Conservation (phyloP, 2,797 vertebrate genomes). For the Poeciliopsis presidionis region DNA sequence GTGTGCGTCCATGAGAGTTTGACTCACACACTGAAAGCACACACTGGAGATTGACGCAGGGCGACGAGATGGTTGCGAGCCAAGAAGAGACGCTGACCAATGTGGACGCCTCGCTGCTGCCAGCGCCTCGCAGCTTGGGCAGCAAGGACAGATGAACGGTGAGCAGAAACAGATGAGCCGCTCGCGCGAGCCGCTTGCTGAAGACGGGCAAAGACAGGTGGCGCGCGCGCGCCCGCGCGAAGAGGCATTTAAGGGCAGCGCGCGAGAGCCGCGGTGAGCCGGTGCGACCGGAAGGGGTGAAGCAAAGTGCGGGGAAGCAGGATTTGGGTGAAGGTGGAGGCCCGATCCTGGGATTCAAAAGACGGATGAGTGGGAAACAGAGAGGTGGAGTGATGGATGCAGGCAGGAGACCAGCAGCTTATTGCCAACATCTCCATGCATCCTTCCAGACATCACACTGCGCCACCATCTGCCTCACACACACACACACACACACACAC, state of each 20-base stretch:
- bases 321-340: slow-evolving; percentile 45
- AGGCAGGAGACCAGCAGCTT: slow-evolving; percentile 75
- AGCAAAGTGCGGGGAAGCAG: slow-evolving; percentile 39
- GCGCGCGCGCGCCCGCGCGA: background rate
- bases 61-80: slow-evolving; percentile 51
- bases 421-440: slow-evolving; percentile 77
- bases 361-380: slow-evolving; percentile 62
- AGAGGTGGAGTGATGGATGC: slow-evolving; percentile 72
- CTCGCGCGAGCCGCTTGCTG: slow-evolving; percentile 52
- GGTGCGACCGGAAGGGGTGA: slow-evolving; percentile 10
- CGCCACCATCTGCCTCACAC: slow-evolving; percentile 70
- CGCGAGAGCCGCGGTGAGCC: slow-evolving; percentile 23
- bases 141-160: slow-evolving; percentile 55
- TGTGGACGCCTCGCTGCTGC: slow-evolving; percentile 51
- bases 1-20: slow-evolving; percentile 46
- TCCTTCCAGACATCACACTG: slow-evolving; percentile 77
- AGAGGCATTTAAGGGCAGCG: slow-evolving; percentile 40
- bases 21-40: slow-evolving; percentile 23
- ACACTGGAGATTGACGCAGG: slow-evolving; percentile 48
- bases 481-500: slow-evolving; percentile 21
- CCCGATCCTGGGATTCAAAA: slow-evolving; percentile 27
- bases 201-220: slow-evolving; percentile 56
- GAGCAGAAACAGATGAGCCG: slow-evolving; percentile 54
- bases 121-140: slow-evolving; percentile 48
- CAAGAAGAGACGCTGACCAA: slow-evolving; percentile 57